Percentiles rank a stretch among this genome's conserved stretches.
These are phyloP conservation scores for Hydroisotoma schaefferi DNA, from an alignment of 2,888 invertebrate species.

Conservation along the genomic window DNA sequence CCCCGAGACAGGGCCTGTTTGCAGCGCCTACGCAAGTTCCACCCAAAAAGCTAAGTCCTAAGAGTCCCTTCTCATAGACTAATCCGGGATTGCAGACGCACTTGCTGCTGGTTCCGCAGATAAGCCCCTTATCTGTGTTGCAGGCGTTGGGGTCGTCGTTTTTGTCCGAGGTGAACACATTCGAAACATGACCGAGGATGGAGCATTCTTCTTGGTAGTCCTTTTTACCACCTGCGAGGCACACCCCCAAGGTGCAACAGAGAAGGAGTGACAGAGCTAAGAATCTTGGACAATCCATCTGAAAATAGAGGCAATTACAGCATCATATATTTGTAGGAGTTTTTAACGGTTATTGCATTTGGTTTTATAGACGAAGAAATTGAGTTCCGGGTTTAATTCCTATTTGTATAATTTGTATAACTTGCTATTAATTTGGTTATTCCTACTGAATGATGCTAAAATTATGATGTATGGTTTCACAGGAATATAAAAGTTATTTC, in stretches of 20 bases:
- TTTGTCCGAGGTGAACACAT: constrained; percentile 16
- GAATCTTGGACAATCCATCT: too few relatives aligned
- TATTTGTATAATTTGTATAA: too few relatives aligned
- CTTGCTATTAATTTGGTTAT: too few relatives aligned
- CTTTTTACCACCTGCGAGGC: constrained; percentile 14
- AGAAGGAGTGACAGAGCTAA: too few relatives aligned
- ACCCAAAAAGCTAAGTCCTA: constrained; percentile 13
- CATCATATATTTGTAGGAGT: too few relatives aligned
- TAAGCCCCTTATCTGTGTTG: constrained; percentile 23
- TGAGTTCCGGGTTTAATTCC: too few relatives aligned
- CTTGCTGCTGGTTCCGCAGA: constrained; percentile 15
- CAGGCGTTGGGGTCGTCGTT: constrained; percentile 24
- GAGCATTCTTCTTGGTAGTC: constrained; percentile 28
- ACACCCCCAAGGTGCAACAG: not conserved
- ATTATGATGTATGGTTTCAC: too few relatives aligned
- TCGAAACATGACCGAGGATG: constrained; percentile 6
- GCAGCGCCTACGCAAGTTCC: constrained; percentile 18
- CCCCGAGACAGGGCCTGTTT: constrained; percentile 14
- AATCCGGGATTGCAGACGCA: constrained; percentile 21
- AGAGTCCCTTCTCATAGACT: constrained; percentile 21
- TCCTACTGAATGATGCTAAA: too few relatives aligned
- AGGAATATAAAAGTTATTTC: too few relatives aligned
- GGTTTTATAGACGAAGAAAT: too few relatives aligned
- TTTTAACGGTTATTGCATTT: too few relatives aligned
- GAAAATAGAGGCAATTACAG: too few relatives aligned